These are phyloP conservation scores for Gobius niger DNA, from an alignment of 2,113 vertebrate species.

Conservation along the genomic window DNA sequence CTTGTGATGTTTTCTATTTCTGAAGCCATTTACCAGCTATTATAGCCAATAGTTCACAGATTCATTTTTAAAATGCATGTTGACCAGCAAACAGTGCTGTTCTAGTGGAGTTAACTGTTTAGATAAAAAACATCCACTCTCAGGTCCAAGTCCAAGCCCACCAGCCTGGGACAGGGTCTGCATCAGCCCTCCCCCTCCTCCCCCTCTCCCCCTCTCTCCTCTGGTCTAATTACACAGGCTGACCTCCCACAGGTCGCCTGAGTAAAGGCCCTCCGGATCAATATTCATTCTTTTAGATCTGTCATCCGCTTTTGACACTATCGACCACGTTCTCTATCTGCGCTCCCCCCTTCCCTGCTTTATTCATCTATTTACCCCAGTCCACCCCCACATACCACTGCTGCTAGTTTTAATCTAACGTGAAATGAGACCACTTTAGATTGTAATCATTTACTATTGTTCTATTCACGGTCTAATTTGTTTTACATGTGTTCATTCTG, in stretches of 20 bases:
- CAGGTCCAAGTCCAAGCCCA: slow-evolving; percentile 9
- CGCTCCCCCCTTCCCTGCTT: slow-evolving; percentile 61
- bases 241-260: slow-evolving; percentile 80
- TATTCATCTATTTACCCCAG: slow-evolving; percentile 74
- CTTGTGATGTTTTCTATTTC: no score
- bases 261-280: slow-evolving; percentile 77
- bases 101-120: not conserved
- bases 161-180: not conserved
- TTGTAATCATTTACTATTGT: slow-evolving; percentile 8
- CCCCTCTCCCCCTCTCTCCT: slow-evolving; percentile 48
- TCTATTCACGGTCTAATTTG: not conserved
- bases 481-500: not conserved
- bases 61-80: no score
- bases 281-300: slow-evolving; percentile 87
- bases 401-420: slow-evolving; percentile 5
- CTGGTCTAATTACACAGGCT: slow-evolving; percentile 77
- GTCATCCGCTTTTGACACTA: slow-evolving; percentile 84
- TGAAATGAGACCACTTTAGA: not conserved
- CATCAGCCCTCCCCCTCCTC: slow-evolving; percentile 23
- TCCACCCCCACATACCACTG: slow-evolving; percentile 23
- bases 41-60: no score
- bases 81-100: not conserved
- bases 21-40: no score
- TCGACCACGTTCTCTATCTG: slow-evolving; percentile 77
- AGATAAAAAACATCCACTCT: not conserved